Evolutionary conservation across 2,888 invertebrate species (phyloP), one percentile per base, ranked within the genome.

Genomic region (Lydus trimaculatus): DNA sequence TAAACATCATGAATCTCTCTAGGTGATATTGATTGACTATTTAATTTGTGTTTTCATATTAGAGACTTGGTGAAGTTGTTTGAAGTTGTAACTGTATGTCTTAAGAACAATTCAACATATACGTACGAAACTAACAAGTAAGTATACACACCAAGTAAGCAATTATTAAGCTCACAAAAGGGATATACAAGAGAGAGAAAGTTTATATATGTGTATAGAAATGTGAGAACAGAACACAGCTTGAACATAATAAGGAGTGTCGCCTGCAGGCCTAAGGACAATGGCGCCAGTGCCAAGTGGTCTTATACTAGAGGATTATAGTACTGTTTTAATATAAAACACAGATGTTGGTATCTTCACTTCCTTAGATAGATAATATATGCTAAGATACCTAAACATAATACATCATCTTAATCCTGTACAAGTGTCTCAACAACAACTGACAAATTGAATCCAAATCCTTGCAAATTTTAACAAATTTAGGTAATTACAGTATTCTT

Each of bases 201-300:
- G 17, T n/a, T 6, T 23, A 8, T 20, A 48, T 48, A 1, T 48
- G 9, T 20, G 9, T 48, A 36, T 36, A 58, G 33, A 58, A 61
- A 52, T 63, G 25, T 39, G 59, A 64, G 64, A 70, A 70, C 64
- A 64, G 67, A 62, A 28, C 64, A 66, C 52, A 64, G 64, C 69
- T 69, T 71, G 69, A 71, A 63, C 69, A 59, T 71, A 72, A 72
- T 68, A 73, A 73, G 71, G 63, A 71, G 67, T 73, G 72, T 73
- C 72, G 66, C 72, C 69, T 66, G 69, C 72, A 73, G 72, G 71
- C 43, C 71, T 61, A 69, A 71, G 67, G 67, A 72, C 72, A 72
- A 72, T 72, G 62, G 67, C 66, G 69, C 48, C 69, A 48, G 67
- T 66, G 71, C 72, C 71, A 71, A 73, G 72, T 69, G 72, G 69